Conservation (phyloP, 2,113 vertebrate species). For the Pandion haliaetus region DNA sequence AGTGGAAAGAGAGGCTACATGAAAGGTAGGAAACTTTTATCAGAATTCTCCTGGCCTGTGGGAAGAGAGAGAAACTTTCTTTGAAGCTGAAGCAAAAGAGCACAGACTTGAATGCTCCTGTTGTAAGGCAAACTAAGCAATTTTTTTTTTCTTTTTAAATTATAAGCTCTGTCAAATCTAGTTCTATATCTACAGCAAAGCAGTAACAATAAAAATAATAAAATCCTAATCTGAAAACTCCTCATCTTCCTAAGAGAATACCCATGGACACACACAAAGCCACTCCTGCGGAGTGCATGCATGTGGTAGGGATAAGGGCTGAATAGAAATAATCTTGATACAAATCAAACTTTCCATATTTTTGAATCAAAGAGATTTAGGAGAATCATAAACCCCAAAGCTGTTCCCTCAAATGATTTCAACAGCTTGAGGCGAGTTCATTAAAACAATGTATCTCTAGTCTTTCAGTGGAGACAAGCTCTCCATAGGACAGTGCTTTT, state of each 20-base stretch:
- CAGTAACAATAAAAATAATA: background rate
- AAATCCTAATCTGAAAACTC: background rate
- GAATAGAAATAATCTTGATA: background rate
- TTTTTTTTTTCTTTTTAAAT: background rate
- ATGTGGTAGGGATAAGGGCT: background rate
- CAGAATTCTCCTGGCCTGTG: background rate
- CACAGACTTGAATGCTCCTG: background rate
- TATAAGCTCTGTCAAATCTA: background rate
- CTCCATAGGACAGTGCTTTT: background rate
- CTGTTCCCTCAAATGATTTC: conserved; percentile 20
- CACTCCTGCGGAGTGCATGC: background rate
- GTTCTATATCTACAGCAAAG: background rate
- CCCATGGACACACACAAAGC: background rate
- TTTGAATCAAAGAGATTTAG: conserved; percentile 34
- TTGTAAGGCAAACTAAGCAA: background rate
- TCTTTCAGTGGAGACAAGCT: background rate
- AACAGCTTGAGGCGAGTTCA: conserved; percentile 7
- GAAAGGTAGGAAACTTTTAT: background rate
- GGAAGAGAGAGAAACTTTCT: background rate
- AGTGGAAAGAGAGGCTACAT: background rate
- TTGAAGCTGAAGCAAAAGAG: background rate
- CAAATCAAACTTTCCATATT: background rate
- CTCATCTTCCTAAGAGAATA: background rate
- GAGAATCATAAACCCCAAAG: conserved; percentile 31
- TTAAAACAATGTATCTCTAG: conserved; percentile 41